Evolutionary conservation across 2,113 vertebrate genomes (phyloP), one percentile per base, ranked within the genome.

Genomic region (Pholis gunnellus): DNA sequence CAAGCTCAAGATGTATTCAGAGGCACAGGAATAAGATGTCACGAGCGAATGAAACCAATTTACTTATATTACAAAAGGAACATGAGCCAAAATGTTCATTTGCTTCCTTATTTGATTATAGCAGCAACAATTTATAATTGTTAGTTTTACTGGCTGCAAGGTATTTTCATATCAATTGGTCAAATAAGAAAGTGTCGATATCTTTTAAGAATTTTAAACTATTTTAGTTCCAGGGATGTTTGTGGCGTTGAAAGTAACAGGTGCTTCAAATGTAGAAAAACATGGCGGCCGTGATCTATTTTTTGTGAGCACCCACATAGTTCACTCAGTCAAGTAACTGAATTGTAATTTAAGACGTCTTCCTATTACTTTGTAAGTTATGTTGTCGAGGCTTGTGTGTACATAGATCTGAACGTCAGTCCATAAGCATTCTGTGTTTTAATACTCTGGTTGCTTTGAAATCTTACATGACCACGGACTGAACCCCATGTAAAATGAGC

Each of bases 401-500:
- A 73, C 46, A 42, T n/a, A 29, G 25, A 71, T 75, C 17, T 57
- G 65, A 36, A 46, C 56, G 20, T 18, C 14, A 18, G 40, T 15
- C 40, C 9, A 27, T 52, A 66, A 63, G 57, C 38, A n/a, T 46
- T 63, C 29, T 52, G 42, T n/a, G 27, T 66, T 56, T 52, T 54
- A 54, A 70, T 70, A 56, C n/a, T 42, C 31, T 38, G 59, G 3
- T 6, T 40, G 73, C 84, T 82, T 78, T 48, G 40, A 79, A 79
- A 75, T 82, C 86, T 82, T 50, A 54, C 84, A 84, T 93, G 92
- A 93, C 89, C 93, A 95, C 84, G 78, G 83, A 67, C 72, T 94
- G 94, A 93, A 93, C 92, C 86, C 92, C 68, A 56, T 29, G 85
- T 79, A 82, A 90, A 87, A 90, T 46, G 83, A 87, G 72, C 79